Conservation (phyloP, 2,113 vertebrate genomes). For the Bostrychus sinensis region DNA sequence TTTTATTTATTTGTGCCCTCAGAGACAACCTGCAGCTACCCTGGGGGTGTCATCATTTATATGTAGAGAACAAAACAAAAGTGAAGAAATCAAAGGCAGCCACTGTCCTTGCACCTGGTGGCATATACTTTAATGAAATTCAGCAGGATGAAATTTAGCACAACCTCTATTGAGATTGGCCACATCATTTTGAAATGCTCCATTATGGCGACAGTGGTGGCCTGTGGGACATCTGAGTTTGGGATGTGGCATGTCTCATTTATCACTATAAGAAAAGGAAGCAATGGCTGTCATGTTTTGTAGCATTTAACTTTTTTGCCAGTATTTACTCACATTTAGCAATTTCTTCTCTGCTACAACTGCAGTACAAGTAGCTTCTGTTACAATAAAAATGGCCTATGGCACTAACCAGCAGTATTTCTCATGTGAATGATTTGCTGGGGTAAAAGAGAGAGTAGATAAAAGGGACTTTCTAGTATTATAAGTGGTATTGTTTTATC, state of each 20-base stretch:
- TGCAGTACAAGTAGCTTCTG: too few relatives aligned
- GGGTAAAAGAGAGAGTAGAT: too few relatives aligned
- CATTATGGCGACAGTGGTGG: slow-evolving; percentile 72
- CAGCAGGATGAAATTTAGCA: slow-evolving; percentile 78
- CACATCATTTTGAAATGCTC: slow-evolving; percentile 80
- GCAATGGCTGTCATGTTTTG: slow-evolving; percentile 39
- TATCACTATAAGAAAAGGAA: slow-evolving; percentile 60
- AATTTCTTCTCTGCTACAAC: background rate
- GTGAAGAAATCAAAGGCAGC: slow-evolving; percentile 33
- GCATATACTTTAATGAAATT: slow-evolving; percentile 79
- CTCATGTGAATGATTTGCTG: too few relatives aligned
- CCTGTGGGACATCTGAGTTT: slow-evolving; percentile 68
- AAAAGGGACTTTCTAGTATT: too few relatives aligned
- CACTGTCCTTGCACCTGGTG: slow-evolving; percentile 77
- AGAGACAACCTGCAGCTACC: slow-evolving; percentile 71
- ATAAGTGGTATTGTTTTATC: too few relatives aligned
- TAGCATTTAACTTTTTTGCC: slow-evolving; percentile 25
- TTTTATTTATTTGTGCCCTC: slow-evolving; percentile 75
- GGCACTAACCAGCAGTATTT: too few relatives aligned
- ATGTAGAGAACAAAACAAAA: slow-evolving; percentile 56
- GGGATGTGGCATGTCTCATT: slow-evolving; percentile 63
- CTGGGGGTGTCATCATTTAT: slow-evolving; percentile 78
- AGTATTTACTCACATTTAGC: slow-evolving; percentile 2
- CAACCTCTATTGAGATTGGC: slow-evolving; percentile 74
- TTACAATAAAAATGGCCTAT: too few relatives aligned